Conservation (phyloP, 2,113 vertebrate genomes). For the Petromus typicus region DNA sequence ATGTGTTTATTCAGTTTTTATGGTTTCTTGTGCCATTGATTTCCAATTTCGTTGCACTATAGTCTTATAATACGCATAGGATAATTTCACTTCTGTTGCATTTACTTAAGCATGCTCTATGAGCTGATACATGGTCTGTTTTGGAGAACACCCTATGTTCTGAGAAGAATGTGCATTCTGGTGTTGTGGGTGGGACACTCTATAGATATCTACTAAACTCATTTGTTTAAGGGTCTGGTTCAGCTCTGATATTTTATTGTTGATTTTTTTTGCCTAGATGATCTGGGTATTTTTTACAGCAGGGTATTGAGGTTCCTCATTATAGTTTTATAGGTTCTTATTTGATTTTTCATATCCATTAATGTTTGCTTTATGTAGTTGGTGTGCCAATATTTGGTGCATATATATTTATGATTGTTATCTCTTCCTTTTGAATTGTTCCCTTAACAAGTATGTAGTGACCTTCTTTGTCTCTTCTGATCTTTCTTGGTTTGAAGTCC, state of each 20-base stretch:
- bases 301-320: not conserved
- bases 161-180: not conserved
- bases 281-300: not conserved
- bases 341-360: not conserved
- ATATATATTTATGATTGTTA: not conserved
- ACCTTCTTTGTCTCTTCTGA: not conserved
- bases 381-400: not conserved
- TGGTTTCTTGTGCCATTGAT: too few relatives aligned
- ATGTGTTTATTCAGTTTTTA: too few relatives aligned
- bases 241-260: not conserved
- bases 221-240: not conserved
- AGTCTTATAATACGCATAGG: not conserved
- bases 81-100: not conserved
- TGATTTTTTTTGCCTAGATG: not conserved
- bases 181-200: not conserved
- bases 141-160: not conserved
- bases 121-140: not conserved
- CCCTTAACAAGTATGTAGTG: not conserved
- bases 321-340: not conserved
- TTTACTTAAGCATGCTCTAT: not conserved
- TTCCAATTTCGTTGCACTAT: not conserved
- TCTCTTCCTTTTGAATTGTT: not conserved
- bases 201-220: not conserved
- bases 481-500: not conserved
- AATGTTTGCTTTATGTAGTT: not conserved